Evolutionary conservation across 2,888 invertebrate species (phyloP), one percentile per base, ranked within the genome.

Genomic region (Bugulina stolonifera): DNA sequence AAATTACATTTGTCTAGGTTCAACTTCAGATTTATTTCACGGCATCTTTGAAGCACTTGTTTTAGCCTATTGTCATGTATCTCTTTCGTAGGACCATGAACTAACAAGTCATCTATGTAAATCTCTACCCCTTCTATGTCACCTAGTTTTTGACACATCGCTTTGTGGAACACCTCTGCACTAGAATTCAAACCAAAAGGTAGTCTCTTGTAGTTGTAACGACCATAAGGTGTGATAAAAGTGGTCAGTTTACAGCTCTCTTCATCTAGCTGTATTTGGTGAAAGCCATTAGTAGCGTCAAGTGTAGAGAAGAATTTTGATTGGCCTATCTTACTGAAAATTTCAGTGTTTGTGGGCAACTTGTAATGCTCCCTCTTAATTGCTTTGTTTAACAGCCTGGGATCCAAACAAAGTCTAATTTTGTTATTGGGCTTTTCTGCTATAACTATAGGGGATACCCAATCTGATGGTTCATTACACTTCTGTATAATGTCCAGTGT

Each of bases 71-170:
- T 25, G 25, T 57, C 57, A 57, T 18, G 57, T n/a, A 57, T 5
- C 5, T 57, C 57, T 18, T 18, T 22, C 23, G 57, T 57, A 23
- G 23, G 57, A n/a, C n/a, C 57, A 25, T 57, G 57, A 5, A 57
- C 57, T 25, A 57, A 57, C 5, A 57, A 23, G 25, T 57, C 57
- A 57, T 57, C 23, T 25, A 57, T 57, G 10, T 57, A 57, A 57
- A 57, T 25, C 57, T 57, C 57, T 5, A 57, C 14, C 14, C 57
- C 57, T 18, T n/a, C 57, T 23, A 57, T 57, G 10, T n/a, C n/a
- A 18, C 23, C 23, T 25, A 57, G n/a, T n/a, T 23, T 18, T n/a
- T 57, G 5, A 14, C 18, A 5, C 25, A 57, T 57, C 14, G 5
- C 25, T 23, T 5, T 23, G 25, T 23, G 52, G 22, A 57, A 57